Evolutionary conservation across 2,797 vertebrate species (phyloP), one percentile per base, ranked within the genome.

Genomic region (Limosa lapponica): DNA sequence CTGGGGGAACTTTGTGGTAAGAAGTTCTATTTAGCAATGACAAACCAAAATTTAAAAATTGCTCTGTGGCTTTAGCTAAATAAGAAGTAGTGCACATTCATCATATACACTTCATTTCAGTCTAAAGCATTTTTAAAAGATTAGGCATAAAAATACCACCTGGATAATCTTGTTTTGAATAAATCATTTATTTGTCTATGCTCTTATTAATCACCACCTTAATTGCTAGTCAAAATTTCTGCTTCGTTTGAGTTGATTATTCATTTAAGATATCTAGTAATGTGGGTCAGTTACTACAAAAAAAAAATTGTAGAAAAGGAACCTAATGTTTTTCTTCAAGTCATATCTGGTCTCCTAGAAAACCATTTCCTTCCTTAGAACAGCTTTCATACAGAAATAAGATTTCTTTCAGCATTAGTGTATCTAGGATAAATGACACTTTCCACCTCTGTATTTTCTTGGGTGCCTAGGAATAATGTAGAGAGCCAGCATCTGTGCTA

Each of bases 401-500:
- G 59, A 80, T 83, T 93, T 97, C 90, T 97, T 97, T 95, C 87
- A 92, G 85, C 41, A 91, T 83, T 62, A 66, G 52, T 67, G 90
- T 82, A 66, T 81, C 62, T 67, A 66, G 71, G 85, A 93, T 77
- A 96, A 93, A 96, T 74, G 62, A 96, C 86, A 82, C 65, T 96
- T 97, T 93, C 90, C 54, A 78, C 94, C 96, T 96, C 94, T 84
- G 28, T 91, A 69, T 97, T 97, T 97, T 95, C 81, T 97, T 96
- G 90, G 69, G 39, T 91, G 62, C 78, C 95, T 96, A 92, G 88
- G 95, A 97, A 95, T 92, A 95, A 96, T 61, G 74, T 73, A 97
- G 95, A 78, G 80, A 95, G 93, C 55, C 69, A 92, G 89, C 83
- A 94, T 94, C 95, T 82, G 79, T 90, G 78, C 86, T 93, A 77